phyloP scores from a whole-genome alignment of 2,797 vertebrate species.

The Schizothorax lantsangensis region DNA sequence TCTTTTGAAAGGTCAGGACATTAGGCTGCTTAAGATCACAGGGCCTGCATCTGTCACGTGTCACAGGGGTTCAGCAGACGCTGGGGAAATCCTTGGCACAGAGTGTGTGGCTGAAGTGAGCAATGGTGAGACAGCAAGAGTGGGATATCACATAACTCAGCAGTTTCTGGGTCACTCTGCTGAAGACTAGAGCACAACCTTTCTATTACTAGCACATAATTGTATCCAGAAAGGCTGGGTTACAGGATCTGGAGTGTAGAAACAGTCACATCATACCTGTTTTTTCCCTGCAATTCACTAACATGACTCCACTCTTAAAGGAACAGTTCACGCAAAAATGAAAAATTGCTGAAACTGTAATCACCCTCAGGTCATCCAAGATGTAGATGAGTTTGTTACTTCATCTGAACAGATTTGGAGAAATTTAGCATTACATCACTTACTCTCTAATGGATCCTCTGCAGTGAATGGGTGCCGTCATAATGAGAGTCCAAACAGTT shows the following conservation, averaged over 20 bases:
- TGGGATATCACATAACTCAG: background rate
- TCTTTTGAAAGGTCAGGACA: background rate
- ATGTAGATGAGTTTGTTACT: background rate
- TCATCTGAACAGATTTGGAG: background rate
- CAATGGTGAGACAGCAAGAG: background rate
- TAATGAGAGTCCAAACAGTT: background rate
- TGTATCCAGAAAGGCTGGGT: background rate
- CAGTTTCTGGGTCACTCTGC: background rate
- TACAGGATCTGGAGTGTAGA: background rate
- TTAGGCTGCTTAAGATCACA: background rate
- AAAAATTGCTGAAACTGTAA: background rate
- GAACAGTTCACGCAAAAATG: background rate
- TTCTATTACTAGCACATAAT: background rate
- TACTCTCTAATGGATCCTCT: background rate
- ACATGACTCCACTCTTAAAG: background rate
- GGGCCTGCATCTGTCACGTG: background rate
- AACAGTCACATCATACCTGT: background rate
- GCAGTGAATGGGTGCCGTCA: background rate
- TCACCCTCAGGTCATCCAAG: background rate
- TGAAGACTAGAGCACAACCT: background rate
- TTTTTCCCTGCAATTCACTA: background rate
- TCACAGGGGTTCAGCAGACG: background rate
- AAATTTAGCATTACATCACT: background rate
- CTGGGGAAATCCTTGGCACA: slow-evolving; percentile 5
- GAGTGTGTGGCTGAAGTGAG: background rate